Evolutionary conservation across 2,113 vertebrate genomes (phyloP).

Genomic region (Gila orcuttii): DNA sequence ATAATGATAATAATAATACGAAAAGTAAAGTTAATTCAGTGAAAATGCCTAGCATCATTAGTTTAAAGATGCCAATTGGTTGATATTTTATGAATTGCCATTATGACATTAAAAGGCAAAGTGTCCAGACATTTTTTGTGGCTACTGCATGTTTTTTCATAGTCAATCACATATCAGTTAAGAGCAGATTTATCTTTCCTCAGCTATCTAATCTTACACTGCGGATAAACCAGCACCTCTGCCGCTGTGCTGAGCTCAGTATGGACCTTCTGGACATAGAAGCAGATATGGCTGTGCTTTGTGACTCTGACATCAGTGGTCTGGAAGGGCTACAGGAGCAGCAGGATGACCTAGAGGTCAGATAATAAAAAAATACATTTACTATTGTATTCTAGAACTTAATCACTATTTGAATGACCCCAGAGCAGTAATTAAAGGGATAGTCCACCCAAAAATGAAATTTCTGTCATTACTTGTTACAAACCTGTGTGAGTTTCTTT

Average conservation of each 20-base stretch:
- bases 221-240: conserved; percentile 57
- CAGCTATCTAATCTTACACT: conserved; percentile 66
- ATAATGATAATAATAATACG: too few species aligned
- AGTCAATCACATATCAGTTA: too few species aligned
- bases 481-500: too few species aligned
- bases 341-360: conserved; percentile 77
- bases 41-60: too few species aligned
- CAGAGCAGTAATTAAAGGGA: neutral
- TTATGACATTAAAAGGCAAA: too few species aligned
- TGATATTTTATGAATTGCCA: too few species aligned
- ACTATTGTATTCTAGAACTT: neutral
- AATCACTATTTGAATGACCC: neutral
- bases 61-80: too few species aligned
- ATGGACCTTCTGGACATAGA: conserved; percentile 66
- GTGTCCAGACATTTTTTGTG: neutral
- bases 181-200: neutral
- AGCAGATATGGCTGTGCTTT: conserved; percentile 64
- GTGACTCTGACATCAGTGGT: conserved; percentile 65
- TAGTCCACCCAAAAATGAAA: too few species aligned
- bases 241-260: conserved; percentile 60
- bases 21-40: too few species aligned
- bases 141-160: neutral
- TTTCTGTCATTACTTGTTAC: too few species aligned
- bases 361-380: neutral
- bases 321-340: conserved; percentile 65